Evolutionary conservation across 2,113 vertebrate species (phyloP).

Genomic region (Galeopterus variegatus): DNA sequence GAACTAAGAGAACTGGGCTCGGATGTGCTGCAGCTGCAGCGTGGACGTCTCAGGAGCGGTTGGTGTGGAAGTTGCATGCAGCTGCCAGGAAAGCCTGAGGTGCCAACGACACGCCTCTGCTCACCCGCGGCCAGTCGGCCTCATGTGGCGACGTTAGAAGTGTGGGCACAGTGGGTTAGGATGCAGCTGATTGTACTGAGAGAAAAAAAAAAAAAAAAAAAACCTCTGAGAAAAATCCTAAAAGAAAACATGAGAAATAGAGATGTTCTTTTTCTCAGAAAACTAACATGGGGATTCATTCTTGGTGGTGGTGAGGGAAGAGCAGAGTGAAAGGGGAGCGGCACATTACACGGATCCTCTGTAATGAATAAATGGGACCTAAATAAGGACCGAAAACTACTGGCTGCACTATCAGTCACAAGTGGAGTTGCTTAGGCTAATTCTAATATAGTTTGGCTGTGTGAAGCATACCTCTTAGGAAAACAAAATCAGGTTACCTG

Average conservation of each 20-base stretch:
- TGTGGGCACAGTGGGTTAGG: neutral
- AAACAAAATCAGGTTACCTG: conserved; percentile 38
- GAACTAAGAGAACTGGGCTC: neutral
- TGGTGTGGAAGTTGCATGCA: neutral
- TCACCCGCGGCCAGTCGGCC: neutral
- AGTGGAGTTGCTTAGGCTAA: conserved; percentile 28
- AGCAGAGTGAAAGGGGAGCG: neutral
- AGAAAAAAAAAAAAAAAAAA: neutral
- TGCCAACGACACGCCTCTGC: neutral
- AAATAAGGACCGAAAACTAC: neutral
- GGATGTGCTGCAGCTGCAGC: neutral
- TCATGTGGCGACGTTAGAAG: neutral
- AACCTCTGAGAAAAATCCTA: conserved; percentile 1
- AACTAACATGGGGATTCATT: neutral
- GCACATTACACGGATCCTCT: neutral
- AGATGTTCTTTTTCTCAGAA: conserved; percentile 10
- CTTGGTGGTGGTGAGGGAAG: neutral
- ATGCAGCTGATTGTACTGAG: neutral
- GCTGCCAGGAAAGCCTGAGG: neutral
- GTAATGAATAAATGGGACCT: conserved; percentile 18
- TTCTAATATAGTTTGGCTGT: conserved; percentile 20
- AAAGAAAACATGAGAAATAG: neutral
- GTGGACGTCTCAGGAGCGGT: neutral
- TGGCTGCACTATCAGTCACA: neutral
- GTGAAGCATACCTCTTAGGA: neutral